Conservation (phyloP, 2,113 vertebrate genomes). For the Alexandromys fortis region DNA sequence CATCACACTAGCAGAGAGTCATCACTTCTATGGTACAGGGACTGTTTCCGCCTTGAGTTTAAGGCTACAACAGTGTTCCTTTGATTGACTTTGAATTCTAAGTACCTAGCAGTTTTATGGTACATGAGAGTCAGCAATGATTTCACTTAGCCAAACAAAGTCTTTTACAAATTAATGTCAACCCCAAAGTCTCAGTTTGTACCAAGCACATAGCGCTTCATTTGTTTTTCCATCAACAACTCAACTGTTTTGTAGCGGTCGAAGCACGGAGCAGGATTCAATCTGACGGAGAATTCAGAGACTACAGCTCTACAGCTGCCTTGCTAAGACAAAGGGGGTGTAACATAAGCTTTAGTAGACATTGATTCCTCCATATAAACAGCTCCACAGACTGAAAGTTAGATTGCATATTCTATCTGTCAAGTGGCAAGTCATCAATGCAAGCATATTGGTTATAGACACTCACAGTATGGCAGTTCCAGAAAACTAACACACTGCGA, state of each 20-base stretch:
- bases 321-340: neutral
- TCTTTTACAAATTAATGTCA: neutral
- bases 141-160: slow-evolving; percentile 31
- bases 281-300: neutral
- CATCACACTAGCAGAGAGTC: neutral
- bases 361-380: neutral
- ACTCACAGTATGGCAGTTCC: neutral
- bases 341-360: neutral
- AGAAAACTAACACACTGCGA: neutral
- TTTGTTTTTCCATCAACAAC: neutral
- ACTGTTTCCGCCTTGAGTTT: neutral
- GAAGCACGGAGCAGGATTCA: neutral
- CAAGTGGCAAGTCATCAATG: neutral
- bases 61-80: neutral
- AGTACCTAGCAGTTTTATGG: neutral
- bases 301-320: neutral
- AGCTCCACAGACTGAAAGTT: neutral
- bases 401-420: neutral
- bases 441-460: neutral
- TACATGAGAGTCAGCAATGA: neutral
- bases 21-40: neutral
- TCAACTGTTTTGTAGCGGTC: neutral
- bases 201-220: neutral
- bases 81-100: slow-evolving; percentile 16
- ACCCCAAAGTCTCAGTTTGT: neutral